A percentile compares a stretch with the other conserved stretches of the same genome.
Evolutionary conservation across 2,113 vertebrate genomes (phyloP).

Genomic region (Rhadina sibilatrix): DNA sequence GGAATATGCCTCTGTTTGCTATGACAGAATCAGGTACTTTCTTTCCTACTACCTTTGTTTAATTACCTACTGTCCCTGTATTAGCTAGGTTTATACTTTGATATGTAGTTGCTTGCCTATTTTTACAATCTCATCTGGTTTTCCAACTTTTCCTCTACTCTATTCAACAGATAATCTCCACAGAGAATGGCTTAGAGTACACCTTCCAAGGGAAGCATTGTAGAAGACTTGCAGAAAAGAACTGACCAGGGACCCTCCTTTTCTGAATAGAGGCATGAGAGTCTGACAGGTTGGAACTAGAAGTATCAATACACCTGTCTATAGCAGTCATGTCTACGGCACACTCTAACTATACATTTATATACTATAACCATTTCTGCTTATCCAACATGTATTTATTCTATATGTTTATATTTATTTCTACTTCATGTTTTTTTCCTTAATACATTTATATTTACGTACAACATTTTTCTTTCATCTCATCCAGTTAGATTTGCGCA

Average conservation of each 20-base stretch:
- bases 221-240: neutral
- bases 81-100: neutral
- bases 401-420: neutral
- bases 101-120: neutral
- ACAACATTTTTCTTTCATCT: neutral
- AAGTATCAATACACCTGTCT: neutral
- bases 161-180: neutral
- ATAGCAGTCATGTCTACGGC: neutral
- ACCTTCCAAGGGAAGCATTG: neutral
- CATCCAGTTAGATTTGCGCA: neutral
- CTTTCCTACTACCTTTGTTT: neutral
- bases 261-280: neutral
- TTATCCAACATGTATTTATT: neutral
- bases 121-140: neutral
- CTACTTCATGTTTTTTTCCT: neutral
- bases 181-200: neutral
- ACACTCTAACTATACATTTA: rapidly evolving
- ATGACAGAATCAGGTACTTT: neutral
- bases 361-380: neutral
- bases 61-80: rapidly evolving
- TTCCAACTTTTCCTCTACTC: neutral
- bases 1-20: neutral
- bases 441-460: neutral
- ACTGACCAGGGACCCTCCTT: rapidly evolving
- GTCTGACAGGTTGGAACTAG: neutral